Evolutionary conservation across 1,140 invertebrate genomes (phyloP), one percentile per base, ranked within the genome.

Genomic region (Galleria mellonella): DNA sequence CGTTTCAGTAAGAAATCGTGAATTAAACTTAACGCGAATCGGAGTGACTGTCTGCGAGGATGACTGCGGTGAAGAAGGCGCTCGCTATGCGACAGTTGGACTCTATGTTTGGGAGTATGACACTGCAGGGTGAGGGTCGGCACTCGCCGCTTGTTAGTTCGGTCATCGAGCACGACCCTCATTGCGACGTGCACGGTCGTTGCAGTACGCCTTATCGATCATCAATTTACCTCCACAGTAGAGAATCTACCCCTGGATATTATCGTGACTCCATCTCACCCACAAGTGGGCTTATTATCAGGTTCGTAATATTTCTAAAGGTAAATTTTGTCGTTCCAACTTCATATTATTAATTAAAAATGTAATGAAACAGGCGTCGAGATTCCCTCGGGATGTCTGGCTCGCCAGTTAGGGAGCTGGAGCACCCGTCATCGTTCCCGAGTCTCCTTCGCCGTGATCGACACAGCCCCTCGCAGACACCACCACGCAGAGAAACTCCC

Each of bases 51-150:
- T 35, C 31, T 38, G 58, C 53, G 49, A 68, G 62, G 43, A 85
- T 87, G 83, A 83, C 87, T 15, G 79, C 88, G 13, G 86, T 88
- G 15, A 89, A 89, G 67, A 89, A 90, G 55, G 89, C 89, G 33
- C 86, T 89, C 17, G 91, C 92, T 1, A 91, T 93, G 60, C 90
- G 89, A 47, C 89, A 91, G 32, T 70, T 94, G 55, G 92, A 94
- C 64, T 91, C 89, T 0, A 87, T 94, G 45, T 93, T 94, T 72
- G 87, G 88, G 27, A 90, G 89, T 55, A 87, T 91, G 30, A 90
- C 88, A 61, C 54, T 92, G 40, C 90, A 91, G 12, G 72, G 78
- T 43, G 69, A 72, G 56, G 81, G 69, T 28, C 75, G 66, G 37
- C 72, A 71, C 52, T 75, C 67, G 15, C 86, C 87, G 11, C 78